Base-by-base conservation (phyloP, 2,888 invertebrate genomes). In the Lithodes maja region DNA sequence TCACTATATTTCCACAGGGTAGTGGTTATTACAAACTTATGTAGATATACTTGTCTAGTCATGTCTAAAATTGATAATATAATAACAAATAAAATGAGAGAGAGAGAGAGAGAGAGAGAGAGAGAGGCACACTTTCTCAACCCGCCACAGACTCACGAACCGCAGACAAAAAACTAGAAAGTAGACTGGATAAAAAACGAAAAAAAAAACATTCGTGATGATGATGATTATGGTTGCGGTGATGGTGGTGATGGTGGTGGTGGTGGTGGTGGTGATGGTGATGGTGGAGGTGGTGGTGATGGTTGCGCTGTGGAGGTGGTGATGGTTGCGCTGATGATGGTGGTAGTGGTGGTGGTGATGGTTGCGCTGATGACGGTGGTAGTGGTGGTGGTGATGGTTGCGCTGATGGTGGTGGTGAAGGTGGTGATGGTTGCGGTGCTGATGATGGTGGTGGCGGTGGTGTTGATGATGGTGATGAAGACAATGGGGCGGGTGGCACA, bases 91-190 rank as follows among this genome's bases (percentile, higher is more conserved):
- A n/a, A n/a, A n/a, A n/a, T 0, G 33, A 33, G 33, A 33, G 33
- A 33, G 33, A 33, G 75, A 75, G 75, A 75, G 75, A 75, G 75
- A 75, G 75, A 75, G 75, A 75, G 75, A 75, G 75, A 75, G 33
- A 33, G 33, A 33, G 33, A 33, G 33, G 33, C 33, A 33, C 33
- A 33, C 33, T 33, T 33, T 33, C 2, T 17, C 5, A 15, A 17
- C 15, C 75, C 33, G 5, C 75, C 75, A 7, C 33, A 33, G 33
- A 33, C 33, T 33, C 33, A 33, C 50, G 75, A 75, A 33, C 3
- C 7, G 75, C 49, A n/a, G 33, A 33, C 3, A 75, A 75, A 17
- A 71, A n/a, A 2, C 33, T 75, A 33, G 33, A 33, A 33, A 33
- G 33, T 33, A 33, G 33, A 33, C 33, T 33, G 33, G 33, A 33